Base-by-base conservation (phyloP, 2,888 invertebrate species). In the Pegoplata infirma region DNA sequence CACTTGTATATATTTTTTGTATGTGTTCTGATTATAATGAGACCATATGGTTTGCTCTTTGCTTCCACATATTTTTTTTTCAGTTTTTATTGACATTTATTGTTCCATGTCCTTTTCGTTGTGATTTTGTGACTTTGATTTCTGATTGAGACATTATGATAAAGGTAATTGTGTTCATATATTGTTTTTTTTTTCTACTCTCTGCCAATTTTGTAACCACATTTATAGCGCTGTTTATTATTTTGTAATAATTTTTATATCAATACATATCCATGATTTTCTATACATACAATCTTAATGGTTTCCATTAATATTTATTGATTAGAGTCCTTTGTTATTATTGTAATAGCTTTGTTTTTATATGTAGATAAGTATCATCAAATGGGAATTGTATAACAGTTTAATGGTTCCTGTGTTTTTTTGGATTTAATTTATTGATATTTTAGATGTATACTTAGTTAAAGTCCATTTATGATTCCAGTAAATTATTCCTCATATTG, bases 131-230 rank as follows among this genome's bases (percentile, higher is more conserved):
- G 61, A 55, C 75, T 75, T 79, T 79, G 79, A 71, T 79, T 75
- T 71, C 56, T 61, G 75, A 79, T 79, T 71, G 75, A 71, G 74
- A 71, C 44, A 67, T 71, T 75, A 23, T 56, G 79, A 79, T 79
- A 71, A 75, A 75, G 66, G 66, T 75, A 75, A 79, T 79, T 74
- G 61, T 44, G 49, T 79, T 79, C 78, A 78, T 67, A 67, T 75
- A 75, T 67, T 71, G 3, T n/a, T 66, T 67, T 59, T 32, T 5
- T 8, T 40, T 0, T 49, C 12, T 12, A 10, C 8, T 36, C 19
- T 23, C 36, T 51, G 3, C 8, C 8, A n/a, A 14, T 59, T 46
- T 28, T 47, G 28, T 47, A 8, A 44, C 49, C 32, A 56, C 63
- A 66, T 21, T 21, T 10, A 19, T 17, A 28, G 8, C 28, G 25